Percentiles rank a stretch among this genome's conserved stretches.
phyloP scores from a whole-genome alignment of 2,888 invertebrate species.

The Oxyscelio sp. region DNA sequence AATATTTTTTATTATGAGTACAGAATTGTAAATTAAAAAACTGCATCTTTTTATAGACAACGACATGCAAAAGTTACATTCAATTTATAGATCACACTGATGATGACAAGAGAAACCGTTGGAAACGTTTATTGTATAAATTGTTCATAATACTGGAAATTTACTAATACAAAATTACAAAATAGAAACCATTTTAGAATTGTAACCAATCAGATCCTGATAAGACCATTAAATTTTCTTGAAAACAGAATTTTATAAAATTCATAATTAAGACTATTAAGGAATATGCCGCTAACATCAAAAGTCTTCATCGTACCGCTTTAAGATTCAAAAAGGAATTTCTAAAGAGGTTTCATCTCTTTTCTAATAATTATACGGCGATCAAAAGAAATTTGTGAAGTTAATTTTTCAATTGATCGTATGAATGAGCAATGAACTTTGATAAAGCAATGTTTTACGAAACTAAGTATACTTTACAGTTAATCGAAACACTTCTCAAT shows the following conservation, averaged over 20 bases:
- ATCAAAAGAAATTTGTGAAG: conserved; percentile 14
- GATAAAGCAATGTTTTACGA: conserved; percentile 33
- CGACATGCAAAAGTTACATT: no score
- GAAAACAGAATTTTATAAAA: conserved; percentile 43
- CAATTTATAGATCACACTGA: no score
- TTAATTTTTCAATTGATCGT: conserved; percentile 13
- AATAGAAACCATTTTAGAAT: no score
- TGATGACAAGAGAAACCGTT: no score
- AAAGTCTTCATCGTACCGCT: conserved; percentile 20
- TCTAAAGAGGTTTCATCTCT: neutral
- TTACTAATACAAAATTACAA: no score
- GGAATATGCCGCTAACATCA: conserved; percentile 30
- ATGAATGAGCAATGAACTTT: neutral
- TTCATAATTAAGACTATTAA: conserved; percentile 43
- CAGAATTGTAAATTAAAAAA: no score
- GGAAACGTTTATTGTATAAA: no score
- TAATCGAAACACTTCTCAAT: conserved; percentile 71
- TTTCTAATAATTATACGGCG: neutral
- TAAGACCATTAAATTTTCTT: no score
- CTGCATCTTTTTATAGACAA: no score
- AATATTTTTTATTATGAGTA: no score
- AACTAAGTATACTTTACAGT: conserved; percentile 49
- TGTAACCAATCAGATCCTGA: no score
- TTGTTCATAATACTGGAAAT: no score
- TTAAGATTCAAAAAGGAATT: conserved; percentile 21